Evolutionary conservation across 1,140 invertebrate species (phyloP).

Genomic region (Ridgeia piscesae): DNA sequence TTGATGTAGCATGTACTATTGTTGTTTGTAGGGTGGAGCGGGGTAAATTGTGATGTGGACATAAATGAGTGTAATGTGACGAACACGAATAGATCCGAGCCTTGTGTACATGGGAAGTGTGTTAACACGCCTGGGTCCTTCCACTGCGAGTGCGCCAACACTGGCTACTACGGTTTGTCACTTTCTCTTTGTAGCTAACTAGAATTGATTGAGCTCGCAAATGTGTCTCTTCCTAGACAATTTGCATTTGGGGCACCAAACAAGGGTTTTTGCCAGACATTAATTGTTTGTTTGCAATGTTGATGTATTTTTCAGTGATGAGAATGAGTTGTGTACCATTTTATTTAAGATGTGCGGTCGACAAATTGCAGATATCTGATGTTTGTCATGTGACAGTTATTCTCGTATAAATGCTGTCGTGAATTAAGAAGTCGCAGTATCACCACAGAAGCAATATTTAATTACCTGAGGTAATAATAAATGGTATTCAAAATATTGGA

Average conservation of each 20-base stretch:
- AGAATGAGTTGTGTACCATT: too few relatives aligned
- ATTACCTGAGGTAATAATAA: too few relatives aligned
- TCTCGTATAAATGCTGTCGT: too few relatives aligned
- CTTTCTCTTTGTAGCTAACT: background rate
- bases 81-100: conserved; percentile 8
- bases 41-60: conserved; percentile 36
- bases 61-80: conserved; percentile 37
- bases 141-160: conserved; percentile 32
- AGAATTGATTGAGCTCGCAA: background rate
- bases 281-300: too few relatives aligned
- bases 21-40: conserved; percentile 29
- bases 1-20: background rate
- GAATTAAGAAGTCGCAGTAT: too few relatives aligned
- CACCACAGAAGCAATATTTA: too few relatives aligned
- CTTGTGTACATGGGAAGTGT: conserved; percentile 61
- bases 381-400: too few relatives aligned
- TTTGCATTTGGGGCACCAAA: background rate
- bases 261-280: background rate
- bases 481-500: too few relatives aligned
- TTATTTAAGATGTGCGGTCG: too few relatives aligned
- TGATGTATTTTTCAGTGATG: background rate
- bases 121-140: conserved; percentile 69
- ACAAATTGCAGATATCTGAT: too few relatives aligned
- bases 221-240: too few relatives aligned
- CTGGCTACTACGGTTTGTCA: conserved; percentile 29